phyloP scores from a whole-genome alignment of 2,888 invertebrate species.

The Heterodera filipjevi region DNA sequence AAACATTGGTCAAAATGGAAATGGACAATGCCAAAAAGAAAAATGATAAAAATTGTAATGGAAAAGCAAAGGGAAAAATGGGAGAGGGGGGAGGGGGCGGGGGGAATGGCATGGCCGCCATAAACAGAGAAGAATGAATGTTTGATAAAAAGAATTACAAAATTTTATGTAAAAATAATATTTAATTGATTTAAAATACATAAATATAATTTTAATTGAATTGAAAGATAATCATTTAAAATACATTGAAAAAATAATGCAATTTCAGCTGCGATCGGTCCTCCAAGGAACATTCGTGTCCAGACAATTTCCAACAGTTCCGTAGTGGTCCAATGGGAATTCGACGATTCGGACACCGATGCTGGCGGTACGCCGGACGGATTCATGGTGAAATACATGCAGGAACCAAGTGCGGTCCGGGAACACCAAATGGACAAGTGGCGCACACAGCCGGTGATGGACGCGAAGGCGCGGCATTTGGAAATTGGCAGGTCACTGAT shows the following conservation, averaged over 20 bases:
- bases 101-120: not conserved
- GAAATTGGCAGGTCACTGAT: conserved; percentile 43
- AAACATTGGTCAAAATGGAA: conserved; percentile 37
- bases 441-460: conserved; percentile 54
- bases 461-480: conserved; percentile 53
- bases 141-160: too few relatives aligned
- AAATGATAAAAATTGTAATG: conserved; percentile 21
- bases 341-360: conserved; percentile 47
- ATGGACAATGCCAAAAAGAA: conserved; percentile 26
- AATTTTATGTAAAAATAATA: too few relatives aligned
- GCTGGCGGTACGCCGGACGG: conserved; percentile 49
- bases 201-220: conserved; percentile 21
- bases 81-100: conserved; percentile 4
- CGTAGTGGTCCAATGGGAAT: conserved; percentile 64
- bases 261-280: conserved; percentile 63
- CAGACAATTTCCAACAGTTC: conserved; percentile 61
- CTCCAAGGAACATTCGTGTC: conserved; percentile 60
- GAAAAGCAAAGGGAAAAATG: not conserved
- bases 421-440: conserved; percentile 44
- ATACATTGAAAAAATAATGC: not conserved
- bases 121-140: too few relatives aligned
- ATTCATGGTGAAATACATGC: conserved; percentile 63
- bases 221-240: not conserved
- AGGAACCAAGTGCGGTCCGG: conserved; percentile 49
- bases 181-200: conserved; percentile 20